Evolutionary conservation across 35 echinoderm and acorn worm genomes (phyloP).

Genomic region (Apostichopus japonicus): DNA sequence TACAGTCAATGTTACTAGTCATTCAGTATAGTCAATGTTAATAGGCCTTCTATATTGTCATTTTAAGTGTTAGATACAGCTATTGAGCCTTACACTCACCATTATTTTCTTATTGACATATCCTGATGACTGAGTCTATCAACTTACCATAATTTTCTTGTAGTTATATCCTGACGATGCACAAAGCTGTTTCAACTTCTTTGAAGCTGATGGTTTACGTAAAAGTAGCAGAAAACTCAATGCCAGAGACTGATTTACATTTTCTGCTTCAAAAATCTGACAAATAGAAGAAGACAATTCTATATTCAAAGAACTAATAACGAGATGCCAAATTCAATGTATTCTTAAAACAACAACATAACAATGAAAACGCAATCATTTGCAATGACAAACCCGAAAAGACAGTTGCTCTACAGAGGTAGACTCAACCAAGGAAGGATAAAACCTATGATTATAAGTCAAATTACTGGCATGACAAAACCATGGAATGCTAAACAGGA

Average conservation of each 20-base stretch:
- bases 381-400: no score
- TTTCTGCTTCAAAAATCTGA: conserved; percentile 77
- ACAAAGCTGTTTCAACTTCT: conserved; percentile 62
- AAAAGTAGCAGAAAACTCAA: conserved; percentile 65
- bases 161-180: conserved; percentile 77
- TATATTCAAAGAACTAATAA: not conserved
- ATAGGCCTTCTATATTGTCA: not conserved
- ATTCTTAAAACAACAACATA: no score
- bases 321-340: no score
- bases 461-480: no score
- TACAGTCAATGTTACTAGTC: no score
- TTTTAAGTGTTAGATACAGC: not conserved
- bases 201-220: conserved; percentile 59
- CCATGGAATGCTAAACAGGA: no score
- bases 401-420: no score
- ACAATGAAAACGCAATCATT: no score
- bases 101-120: not conserved
- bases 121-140: not conserved
- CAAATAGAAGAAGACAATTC: not conserved
- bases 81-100: not conserved
- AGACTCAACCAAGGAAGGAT: no score
- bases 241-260: conserved; percentile 69
- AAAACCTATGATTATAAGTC: no score
- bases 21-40: not conserved
- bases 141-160: conserved; percentile 84